Base-by-base conservation (phyloP, 2,888 invertebrate species). In the Nycteola revayana region DNA sequence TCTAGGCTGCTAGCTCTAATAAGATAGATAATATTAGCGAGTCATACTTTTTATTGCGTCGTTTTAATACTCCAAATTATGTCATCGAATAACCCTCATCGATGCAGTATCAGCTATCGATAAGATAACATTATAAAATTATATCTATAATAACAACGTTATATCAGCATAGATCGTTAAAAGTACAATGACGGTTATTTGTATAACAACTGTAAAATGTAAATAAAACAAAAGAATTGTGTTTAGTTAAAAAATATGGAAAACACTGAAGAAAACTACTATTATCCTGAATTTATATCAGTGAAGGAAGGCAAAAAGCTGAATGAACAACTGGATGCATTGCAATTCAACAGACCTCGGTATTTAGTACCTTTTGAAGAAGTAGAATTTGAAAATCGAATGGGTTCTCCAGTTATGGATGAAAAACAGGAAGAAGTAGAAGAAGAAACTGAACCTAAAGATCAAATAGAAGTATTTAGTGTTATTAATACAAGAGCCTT, bases 401-500 rank as follows among this genome's bases (percentile, higher is more conserved):
- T n/a, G n/a, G n/a, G n/a, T n/a, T n/a, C n/a, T n/a, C n/a, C n/a
- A n/a, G n/a, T n/a, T n/a, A n/a, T n/a, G n/a, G n/a, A n/a, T n/a
- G n/a, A n/a, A n/a, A n/a, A n/a, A n/a, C n/a, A n/a, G n/a, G n/a
- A n/a, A n/a, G n/a, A n/a, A n/a, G n/a, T n/a, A n/a, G 18, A 18
- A 18, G 18, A 6, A 5, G 18, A 5, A 18, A 18, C 3, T 18
- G 18, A 18, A 18, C 3, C 6, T 3, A 6, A 18, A 18, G 18
- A 18, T 18, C 18, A 18, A 18, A 6, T 18, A 18, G 18, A n/a
- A n/a, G n/a, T n/a, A n/a, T n/a, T n/a, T n/a, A n/a, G n/a, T n/a
- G n/a, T 31, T 3, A 3, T 56, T n/a, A 57, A 59, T 11, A 40
- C 29, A 2, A 49, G 44, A 25, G 76, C 82, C 0, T 43, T 84